These are phyloP conservation scores for Nesoenas mayeri DNA, from an alignment of 2,113 vertebrate genomes.

Conservation along the genomic window DNA sequence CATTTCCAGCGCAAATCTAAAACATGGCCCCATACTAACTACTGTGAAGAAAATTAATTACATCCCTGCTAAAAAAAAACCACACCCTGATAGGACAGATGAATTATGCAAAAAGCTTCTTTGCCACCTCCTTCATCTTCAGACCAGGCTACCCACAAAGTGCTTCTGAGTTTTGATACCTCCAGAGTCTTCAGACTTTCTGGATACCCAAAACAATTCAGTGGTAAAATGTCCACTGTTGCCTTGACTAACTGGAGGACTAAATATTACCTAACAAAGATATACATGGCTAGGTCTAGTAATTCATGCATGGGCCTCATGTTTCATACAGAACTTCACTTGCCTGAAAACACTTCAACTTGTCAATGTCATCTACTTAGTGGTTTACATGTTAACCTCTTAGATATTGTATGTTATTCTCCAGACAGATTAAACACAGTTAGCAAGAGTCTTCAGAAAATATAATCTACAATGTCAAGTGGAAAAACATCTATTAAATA, in stretches of 20 bases:
- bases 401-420: not conserved
- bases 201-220: not conserved
- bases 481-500: not conserved
- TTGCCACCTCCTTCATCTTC: not conserved
- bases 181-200: not conserved
- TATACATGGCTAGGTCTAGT: not conserved
- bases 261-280: not conserved
- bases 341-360: not conserved
- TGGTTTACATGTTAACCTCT: not conserved
- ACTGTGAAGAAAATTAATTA: too few relatives aligned
- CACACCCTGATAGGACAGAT: not conserved
- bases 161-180: not conserved
- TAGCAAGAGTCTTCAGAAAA: not conserved
- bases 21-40: too few relatives aligned
- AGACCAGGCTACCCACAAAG: not conserved
- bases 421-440: not conserved
- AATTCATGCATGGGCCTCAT: rapidly evolving
- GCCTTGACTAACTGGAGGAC: not conserved
- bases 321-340: not conserved
- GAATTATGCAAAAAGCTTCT: not conserved
- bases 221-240: not conserved
- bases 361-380: not conserved
- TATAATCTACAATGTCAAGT: not conserved
- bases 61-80: too few relatives aligned
- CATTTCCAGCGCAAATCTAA: too few relatives aligned